Percentiles rank a stretch among this genome's conserved stretches.
These are phyloP conservation scores for Cantharis lateralis DNA, from an alignment of 2,888 invertebrate genomes.

Conservation along the genomic window DNA sequence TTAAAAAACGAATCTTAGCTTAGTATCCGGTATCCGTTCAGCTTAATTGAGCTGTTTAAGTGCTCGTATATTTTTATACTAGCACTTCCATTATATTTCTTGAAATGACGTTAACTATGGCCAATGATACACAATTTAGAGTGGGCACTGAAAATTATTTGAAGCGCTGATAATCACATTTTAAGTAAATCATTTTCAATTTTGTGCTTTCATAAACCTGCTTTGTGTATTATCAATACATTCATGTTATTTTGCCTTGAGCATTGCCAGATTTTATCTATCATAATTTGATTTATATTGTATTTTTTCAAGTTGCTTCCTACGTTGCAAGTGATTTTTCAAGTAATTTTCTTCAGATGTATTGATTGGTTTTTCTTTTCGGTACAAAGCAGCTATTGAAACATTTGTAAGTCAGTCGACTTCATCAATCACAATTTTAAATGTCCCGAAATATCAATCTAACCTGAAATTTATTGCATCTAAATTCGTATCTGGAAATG, in stretches of 20 bases:
- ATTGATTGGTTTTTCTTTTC: background rate
- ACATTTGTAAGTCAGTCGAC: background rate
- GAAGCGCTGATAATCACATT: background rate
- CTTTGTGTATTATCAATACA: background rate
- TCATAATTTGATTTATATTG: background rate
- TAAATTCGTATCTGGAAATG: background rate
- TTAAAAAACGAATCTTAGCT: too few species aligned
- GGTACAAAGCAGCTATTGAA: background rate
- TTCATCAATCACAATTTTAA: background rate
- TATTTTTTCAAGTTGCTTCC: background rate
- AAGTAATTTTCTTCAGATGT: background rate
- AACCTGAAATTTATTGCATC: background rate
- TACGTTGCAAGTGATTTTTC: background rate
- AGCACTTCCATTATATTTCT: conserved; percentile 21
- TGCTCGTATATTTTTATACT: conserved; percentile 16
- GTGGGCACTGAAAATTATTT: background rate
- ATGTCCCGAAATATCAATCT: background rate
- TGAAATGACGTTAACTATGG: conserved; percentile 11
- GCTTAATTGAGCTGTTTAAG: conserved; percentile 20
- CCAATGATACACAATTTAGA: background rate
- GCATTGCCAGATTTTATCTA: background rate
- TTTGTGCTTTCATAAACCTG: background rate
- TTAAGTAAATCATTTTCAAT: background rate
- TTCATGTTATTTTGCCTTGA: background rate
- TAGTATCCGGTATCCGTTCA: too few species aligned